Evolutionary conservation across 2,888 invertebrate species (phyloP), one percentile per base, ranked within the genome.

Genomic region (Priocnemis perturbator): DNA sequence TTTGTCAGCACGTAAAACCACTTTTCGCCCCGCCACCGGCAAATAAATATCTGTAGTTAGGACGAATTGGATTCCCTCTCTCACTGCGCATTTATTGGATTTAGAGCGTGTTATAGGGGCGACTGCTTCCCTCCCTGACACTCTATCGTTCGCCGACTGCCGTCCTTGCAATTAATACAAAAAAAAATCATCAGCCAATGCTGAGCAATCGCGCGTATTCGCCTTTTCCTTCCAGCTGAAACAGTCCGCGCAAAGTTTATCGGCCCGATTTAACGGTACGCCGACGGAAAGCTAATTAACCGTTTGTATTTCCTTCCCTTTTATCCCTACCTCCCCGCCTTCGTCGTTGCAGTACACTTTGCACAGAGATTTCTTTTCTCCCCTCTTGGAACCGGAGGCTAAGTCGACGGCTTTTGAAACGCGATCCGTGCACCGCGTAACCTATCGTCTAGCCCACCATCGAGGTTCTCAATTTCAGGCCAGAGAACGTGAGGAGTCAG

Each of bases 351-450:
- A 37, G 37, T 37, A 37, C 37, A 7, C 37, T 37, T 11, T 37
- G 37, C 1, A 37, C 14, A 37, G 37, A 37, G 37, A 37, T n/a
- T 50, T 50, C 50, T 50, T 50, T 19, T 50, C 50, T 50, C 19
- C 19, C 50, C 73, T 76, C 75, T 67, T 55, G 60, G 68, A 61
- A 26, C 63, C 37, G 37, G 37, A 37, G 52, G 74, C 63, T 71
- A 73, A 82, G 79, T 82, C 79, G 79, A 81, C 81, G 78, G 78
- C 80, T 83, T 79, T 77, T 75, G 84, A 81, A 84, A 84, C 74
- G 71, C 76, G 83, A 84, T 78, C 72, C 76, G 64, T 71, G 66
- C 61, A 76, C 79, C 77, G 74, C 63, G 75, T 73, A 73, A 82
- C 70, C 72, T 77, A 81, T 78, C 78, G 71, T 79, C 78, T 77